These are phyloP conservation scores for Aphelinus certus DNA, from an alignment of 1,140 invertebrate genomes.

Conservation along the genomic window DNA sequence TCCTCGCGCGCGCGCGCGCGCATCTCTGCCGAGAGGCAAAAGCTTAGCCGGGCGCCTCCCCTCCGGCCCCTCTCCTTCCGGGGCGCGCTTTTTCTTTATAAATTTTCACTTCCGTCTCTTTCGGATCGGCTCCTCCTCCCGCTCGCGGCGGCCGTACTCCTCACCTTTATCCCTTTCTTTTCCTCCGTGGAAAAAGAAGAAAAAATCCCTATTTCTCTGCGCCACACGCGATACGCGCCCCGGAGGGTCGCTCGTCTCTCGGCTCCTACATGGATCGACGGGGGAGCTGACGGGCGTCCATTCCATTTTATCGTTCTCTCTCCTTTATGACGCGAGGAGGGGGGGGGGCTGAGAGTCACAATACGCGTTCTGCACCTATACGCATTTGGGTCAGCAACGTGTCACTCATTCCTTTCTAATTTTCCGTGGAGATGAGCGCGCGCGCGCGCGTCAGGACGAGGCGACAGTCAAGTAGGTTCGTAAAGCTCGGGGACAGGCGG, in stretches of 20 bases:
- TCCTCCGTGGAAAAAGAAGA: background rate
- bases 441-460: background rate
- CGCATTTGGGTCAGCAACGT: constrained; percentile 41
- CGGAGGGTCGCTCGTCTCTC: background rate
- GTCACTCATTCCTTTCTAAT: constrained; percentile 17
- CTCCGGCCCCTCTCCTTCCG: background rate
- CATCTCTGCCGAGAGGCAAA: constrained; percentile 42
- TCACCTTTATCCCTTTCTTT: background rate
- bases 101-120: constrained; percentile 25
- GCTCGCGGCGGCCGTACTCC: background rate
- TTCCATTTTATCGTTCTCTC: constrained; percentile 40
- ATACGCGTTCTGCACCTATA: constrained; percentile 42
- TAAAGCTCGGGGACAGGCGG: constrained; percentile 11
- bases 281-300: constrained; percentile 7
- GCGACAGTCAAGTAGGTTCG: constrained; percentile 37
- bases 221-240: too few relatives aligned
- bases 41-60: constrained; percentile 1
- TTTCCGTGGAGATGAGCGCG: constrained; percentile 40
- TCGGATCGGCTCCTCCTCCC: constrained; percentile 6
- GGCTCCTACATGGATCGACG: constrained; percentile 9
- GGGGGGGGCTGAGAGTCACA: constrained; percentile 20
- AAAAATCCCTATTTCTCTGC: constrained; percentile 1
- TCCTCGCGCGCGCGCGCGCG: constrained; percentile 37
- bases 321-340: constrained; percentile 38
- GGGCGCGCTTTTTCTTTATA: constrained; percentile 21